Conservation (phyloP, 2,888 invertebrate species). For the Oxycera nigricornis region DNA sequence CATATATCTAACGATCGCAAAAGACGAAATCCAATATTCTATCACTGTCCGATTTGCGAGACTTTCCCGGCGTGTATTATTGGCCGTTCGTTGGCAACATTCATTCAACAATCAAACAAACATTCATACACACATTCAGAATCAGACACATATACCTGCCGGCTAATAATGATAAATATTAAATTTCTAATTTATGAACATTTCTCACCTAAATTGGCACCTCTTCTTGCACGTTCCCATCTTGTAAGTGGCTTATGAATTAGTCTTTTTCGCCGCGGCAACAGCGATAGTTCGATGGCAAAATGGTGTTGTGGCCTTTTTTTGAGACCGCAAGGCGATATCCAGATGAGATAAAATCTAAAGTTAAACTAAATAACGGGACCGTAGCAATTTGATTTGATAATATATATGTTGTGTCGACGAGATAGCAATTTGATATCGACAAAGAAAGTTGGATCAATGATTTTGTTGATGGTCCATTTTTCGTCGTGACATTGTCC, state of each 20-base stretch:
- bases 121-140: too few species aligned
- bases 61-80: background rate
- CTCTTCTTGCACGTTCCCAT: conserved; percentile 1
- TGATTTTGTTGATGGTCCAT: too few species aligned
- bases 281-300: background rate
- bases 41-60: background rate
- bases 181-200: conserved; percentile 25
- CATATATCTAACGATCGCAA: background rate
- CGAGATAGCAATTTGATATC: conserved; percentile 1
- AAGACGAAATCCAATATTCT: background rate
- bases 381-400: conserved; percentile 3
- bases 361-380: conserved; percentile 14
- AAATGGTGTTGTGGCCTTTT: background rate
- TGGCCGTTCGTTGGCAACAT: background rate
- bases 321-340: conserved; percentile 21
- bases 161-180: conserved; percentile 26
- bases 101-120: background rate
- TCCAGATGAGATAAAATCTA: conserved; percentile 2
- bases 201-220: conserved; percentile 27
- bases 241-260: background rate
- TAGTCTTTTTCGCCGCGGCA: background rate
- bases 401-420: background rate
- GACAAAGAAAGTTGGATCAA: too few species aligned
- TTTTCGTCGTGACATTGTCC: too few species aligned
- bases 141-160: background rate